Percentiles rank a stretch among this genome's conserved stretches.
Evolutionary conservation across 2,113 vertebrate genomes (phyloP).

Genomic region (Triplophysa tibetana): DNA sequence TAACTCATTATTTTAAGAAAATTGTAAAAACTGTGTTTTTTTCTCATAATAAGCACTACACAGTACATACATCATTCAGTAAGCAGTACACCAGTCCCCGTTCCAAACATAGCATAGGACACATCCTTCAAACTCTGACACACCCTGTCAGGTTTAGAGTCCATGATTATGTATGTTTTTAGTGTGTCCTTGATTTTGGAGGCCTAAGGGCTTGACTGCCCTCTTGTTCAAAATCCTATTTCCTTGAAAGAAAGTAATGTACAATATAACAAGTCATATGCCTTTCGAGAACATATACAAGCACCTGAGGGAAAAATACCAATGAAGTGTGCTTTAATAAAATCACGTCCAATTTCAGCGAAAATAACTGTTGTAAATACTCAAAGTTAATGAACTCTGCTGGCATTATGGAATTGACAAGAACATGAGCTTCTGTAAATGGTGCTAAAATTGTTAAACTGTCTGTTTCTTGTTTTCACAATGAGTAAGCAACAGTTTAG

Average conservation of each 20-base stretch:
- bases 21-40: too few species aligned
- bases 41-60: too few species aligned
- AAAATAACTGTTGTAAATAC: conserved; percentile 13
- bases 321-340: background rate
- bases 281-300: background rate
- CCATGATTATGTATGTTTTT: conserved; percentile 9
- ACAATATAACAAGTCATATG: background rate
- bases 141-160: background rate
- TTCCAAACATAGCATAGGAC: background rate
- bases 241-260: conserved; percentile 7
- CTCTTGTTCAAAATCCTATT: conserved; percentile 23
- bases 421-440: conserved; percentile 7
- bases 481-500: background rate
- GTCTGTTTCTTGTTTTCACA: background rate
- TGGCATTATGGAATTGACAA: background rate
- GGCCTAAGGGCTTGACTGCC: background rate
- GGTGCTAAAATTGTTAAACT: background rate
- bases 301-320: background rate
- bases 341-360: background rate
- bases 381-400: conserved; percentile 12
- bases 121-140: background rate
- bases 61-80: background rate
- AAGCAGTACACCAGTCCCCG: background rate
- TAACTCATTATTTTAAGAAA: too few species aligned
- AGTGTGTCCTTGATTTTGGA: conserved; percentile 4